A percentile compares a stretch with the other conserved stretches of the same genome.
These are phyloP conservation scores for Sturmia bella DNA, from an alignment of 2,888 invertebrate genomes.

Conservation along the genomic window DNA sequence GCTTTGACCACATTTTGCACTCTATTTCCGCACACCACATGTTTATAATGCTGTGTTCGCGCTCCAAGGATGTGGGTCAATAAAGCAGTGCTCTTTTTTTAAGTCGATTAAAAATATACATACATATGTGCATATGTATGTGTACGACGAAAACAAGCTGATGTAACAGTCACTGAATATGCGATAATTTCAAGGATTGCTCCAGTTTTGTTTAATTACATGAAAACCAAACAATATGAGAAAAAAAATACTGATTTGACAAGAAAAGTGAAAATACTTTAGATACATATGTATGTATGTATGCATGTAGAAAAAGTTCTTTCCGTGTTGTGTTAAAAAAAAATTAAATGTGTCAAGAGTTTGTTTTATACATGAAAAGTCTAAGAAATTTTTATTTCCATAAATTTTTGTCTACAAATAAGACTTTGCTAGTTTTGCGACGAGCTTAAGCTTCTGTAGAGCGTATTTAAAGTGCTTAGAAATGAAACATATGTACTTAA, in stretches of 20 bases:
- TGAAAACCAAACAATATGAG: no score
- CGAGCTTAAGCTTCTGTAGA: not conserved
- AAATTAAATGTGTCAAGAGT: constrained; percentile 39
- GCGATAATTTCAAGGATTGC: constrained; percentile 33
- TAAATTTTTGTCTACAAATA: not conserved
- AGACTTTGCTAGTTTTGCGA: not conserved
- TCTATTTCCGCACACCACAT: constrained; percentile 12
- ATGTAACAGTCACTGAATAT: constrained; percentile 10
- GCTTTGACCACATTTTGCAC: constrained; percentile 23
- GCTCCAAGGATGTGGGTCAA: constrained; percentile 56
- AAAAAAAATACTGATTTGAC: constrained; percentile 7
- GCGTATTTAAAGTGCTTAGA: not conserved
- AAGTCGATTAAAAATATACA: not conserved
- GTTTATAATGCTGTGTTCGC: not conserved
- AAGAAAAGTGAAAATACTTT: constrained; percentile 54
- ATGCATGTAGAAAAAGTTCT: constrained; percentile 22
- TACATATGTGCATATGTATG: no score
- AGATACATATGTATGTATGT: no score
- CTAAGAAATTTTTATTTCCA: not conserved
- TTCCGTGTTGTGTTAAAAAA: not conserved
- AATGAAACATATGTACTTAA: no score
- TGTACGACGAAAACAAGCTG: no score
- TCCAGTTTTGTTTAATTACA: constrained; percentile 25
- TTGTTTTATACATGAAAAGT: not conserved
- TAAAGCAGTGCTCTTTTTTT: constrained; percentile 37